A percentile compares a stretch with the other conserved stretches of the same genome.
phyloP scores from a whole-genome alignment of 2,888 invertebrate species.

The Amitus sp. region DNA sequence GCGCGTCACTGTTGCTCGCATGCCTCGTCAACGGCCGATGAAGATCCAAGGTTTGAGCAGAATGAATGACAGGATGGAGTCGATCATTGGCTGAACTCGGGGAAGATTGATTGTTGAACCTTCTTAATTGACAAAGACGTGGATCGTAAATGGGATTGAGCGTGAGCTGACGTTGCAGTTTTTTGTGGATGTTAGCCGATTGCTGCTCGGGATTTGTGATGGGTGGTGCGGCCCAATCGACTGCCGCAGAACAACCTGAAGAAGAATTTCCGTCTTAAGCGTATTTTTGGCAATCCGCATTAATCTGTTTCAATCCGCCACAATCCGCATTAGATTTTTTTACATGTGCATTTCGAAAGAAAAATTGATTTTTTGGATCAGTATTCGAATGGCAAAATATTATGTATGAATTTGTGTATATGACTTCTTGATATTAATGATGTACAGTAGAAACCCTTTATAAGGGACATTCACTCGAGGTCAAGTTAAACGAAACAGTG shows the following conservation, averaged over 20 bases:
- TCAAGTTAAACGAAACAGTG: too few species aligned
- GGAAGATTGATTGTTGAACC: slow-evolving; percentile 52
- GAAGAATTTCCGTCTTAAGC: background rate
- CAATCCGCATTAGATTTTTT: too few species aligned
- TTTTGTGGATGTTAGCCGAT: slow-evolving; percentile 76
- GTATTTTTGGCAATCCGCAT: too few species aligned
- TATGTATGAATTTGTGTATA: too few species aligned
- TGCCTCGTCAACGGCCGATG: slow-evolving; percentile 58
- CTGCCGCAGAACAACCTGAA: slow-evolving; percentile 48
- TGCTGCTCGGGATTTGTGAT: slow-evolving; percentile 53
- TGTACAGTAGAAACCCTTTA: too few species aligned
- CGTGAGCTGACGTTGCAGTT: slow-evolving; percentile 82
- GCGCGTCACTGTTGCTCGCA: slow-evolving; percentile 54
- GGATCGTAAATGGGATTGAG: slow-evolving; percentile 86
- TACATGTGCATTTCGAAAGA: background rate
- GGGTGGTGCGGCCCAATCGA: slow-evolving; percentile 57
- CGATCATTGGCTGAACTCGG: slow-evolving; percentile 38
- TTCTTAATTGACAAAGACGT: slow-evolving; percentile 69
- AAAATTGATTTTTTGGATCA: too few species aligned
- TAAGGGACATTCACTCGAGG: too few species aligned
- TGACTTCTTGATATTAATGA: too few species aligned
- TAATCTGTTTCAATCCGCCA: too few species aligned
- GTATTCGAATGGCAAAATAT: too few species aligned
- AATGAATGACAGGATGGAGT: slow-evolving; percentile 43
- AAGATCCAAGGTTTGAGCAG: slow-evolving; percentile 47